A percentile compares a stretch with the other conserved stretches of the same genome.
Evolutionary conservation across 2,888 invertebrate genomes (phyloP).

Genomic region (Andrena trimmerana): DNA sequence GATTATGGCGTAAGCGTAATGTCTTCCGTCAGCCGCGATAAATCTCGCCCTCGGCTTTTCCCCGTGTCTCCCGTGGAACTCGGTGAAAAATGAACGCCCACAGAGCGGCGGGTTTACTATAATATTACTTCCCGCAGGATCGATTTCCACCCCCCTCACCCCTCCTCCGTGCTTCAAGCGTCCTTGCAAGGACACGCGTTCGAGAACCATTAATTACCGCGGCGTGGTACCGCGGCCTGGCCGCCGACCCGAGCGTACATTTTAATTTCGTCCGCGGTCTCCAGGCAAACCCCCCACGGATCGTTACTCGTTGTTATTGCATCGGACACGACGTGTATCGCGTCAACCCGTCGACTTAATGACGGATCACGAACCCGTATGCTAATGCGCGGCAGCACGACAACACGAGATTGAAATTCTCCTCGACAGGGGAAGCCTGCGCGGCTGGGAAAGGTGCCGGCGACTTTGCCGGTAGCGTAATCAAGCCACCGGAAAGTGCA

Average conservation of each 20-base stretch:
- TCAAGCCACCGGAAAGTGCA: too few species aligned
- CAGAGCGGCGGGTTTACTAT: slow-evolving; percentile 9
- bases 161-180: not conserved
- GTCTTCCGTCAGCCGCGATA: slow-evolving; percentile 25
- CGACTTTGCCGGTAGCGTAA: not conserved
- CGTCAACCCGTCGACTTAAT: slow-evolving; percentile 22
- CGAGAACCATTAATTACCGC: slow-evolving; percentile 26
- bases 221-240: not conserved
- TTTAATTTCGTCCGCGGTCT: slow-evolving; percentile 23
- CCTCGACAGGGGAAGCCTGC: not conserved
- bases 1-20: slow-evolving; percentile 33
- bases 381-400: slow-evolving; percentile 23
- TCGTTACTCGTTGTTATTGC: slow-evolving; percentile 19
- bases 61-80: not conserved
- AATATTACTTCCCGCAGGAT: slow-evolving; percentile 11
- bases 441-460: not conserved
- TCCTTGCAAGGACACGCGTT: slow-evolving; percentile 3
- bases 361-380: slow-evolving; percentile 37
- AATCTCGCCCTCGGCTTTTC: slow-evolving; percentile 17
- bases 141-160: not conserved
- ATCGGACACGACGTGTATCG: not conserved
- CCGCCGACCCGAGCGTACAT: slow-evolving; percentile 9
- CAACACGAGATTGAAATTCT: slow-evolving; percentile 9
- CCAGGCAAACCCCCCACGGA: not conserved
- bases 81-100: slow-evolving; percentile 32